Base-by-base conservation (phyloP, 2,888 invertebrate species). In the Melanotus villosus region DNA sequence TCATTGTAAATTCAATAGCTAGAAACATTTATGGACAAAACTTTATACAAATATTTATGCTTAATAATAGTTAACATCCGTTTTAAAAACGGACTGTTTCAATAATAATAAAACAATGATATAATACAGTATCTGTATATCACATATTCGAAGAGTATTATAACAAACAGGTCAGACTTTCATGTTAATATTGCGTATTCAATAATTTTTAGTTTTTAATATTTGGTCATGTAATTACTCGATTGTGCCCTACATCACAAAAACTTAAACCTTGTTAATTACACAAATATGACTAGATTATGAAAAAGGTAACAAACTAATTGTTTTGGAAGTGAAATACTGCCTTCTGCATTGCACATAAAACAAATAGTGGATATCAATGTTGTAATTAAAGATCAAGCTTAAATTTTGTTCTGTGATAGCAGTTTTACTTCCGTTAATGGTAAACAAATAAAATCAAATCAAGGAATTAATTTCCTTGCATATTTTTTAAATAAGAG, bases 111-210 rank as follows among this genome's bases (percentile, higher is more conserved):
- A 73, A 70, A 67, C 65, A 59, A 72, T 74, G 73, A 75, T 73
- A 76, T 76, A 78, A 71, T 78, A 78, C 77, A 78, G 77, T 65
- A 64, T 57, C 52, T 62, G 50, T 56, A 66, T 82, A 82, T 82
- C 82, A 82, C 82, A 81, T 79, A 78, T 73, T 79, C 74, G 76
- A 73, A 79, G 76, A 78, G 78, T 79, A 80, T 78, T 78, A 69
- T 73, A 79, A 77, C 76, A 78, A 80, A 70, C 58, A 70, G 62
- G 75, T 82, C 82, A 82, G 82, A 81, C 82, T 81, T 81, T 74
- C 76, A 73, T 68, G 65, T 72, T 75, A 74, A 78, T 76, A 80
- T 78, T 77, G 77, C 76, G 72, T 71, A 75, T 73, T 73, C 75
- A 73, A 75, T 77, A 73, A 66, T 75, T 75, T 75, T 75, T 73